phyloP scores from a whole-genome alignment of 2,797 vertebrate genomes.

The Poliocrania exsul region DNA sequence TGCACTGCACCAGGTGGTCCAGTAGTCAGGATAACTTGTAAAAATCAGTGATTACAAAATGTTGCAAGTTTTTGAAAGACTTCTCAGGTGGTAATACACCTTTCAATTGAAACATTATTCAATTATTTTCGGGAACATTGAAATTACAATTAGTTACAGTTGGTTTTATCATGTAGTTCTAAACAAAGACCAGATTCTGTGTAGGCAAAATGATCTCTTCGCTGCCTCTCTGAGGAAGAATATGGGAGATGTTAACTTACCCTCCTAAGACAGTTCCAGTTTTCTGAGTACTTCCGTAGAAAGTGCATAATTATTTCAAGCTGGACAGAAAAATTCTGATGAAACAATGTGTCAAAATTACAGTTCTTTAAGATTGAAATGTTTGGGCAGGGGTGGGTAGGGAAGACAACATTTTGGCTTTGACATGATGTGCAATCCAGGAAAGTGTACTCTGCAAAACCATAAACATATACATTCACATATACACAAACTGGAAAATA shows the following conservation, averaged over 20 bases:
- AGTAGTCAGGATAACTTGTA: neutral
- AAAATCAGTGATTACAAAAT: neutral
- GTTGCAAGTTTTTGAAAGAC: neutral
- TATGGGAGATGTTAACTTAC: neutral
- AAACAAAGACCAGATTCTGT: neutral
- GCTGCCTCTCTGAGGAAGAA: neutral
- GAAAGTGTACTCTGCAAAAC: neutral
- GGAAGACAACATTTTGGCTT: neutral
- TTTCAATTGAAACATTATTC: neutral
- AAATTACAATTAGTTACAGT: neutral
- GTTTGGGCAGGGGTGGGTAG: neutral
- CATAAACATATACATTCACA: neutral
- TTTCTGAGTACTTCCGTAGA: neutral
- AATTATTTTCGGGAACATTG: neutral
- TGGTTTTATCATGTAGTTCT: neutral
- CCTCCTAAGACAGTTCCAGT: neutral
- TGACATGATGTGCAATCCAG: neutral
- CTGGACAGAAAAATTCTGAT: neutral
- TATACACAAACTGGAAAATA: neutral
- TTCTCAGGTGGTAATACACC: neutral
- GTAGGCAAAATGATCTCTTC: neutral
- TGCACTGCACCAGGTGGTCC: neutral
- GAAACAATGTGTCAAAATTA: neutral
- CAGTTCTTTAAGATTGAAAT: neutral
- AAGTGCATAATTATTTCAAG: neutral